Conservation (phyloP, 2,888 invertebrate species). For the Coenonympha glycerion region DNA sequence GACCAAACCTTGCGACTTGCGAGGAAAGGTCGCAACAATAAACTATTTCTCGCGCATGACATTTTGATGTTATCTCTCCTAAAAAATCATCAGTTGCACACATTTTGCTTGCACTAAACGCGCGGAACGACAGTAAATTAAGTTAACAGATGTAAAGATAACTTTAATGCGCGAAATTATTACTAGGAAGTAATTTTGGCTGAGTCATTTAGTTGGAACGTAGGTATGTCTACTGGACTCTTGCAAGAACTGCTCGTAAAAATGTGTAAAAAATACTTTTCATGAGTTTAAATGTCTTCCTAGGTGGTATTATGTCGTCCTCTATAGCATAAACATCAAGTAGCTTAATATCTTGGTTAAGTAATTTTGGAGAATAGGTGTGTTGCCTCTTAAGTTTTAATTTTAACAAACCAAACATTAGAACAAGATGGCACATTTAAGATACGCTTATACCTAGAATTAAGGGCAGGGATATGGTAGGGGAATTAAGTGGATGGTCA, state of each 20-base stretch:
- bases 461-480: too few relatives aligned
- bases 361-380: slow-evolving; percentile 9
- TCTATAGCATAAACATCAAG: slow-evolving; percentile 2
- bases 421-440: too few relatives aligned
- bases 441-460: too few relatives aligned
- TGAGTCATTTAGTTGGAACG: slow-evolving; percentile 20
- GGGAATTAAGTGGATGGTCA: too few relatives aligned
- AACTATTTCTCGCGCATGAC: slow-evolving; percentile 13
- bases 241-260: slow-evolving; percentile 19
- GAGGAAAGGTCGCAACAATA: slow-evolving; percentile 17
- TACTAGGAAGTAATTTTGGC: slow-evolving; percentile 28
- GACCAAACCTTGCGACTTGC: slow-evolving; percentile 11
- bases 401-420: too few relatives aligned
- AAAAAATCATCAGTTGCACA: slow-evolving; percentile 21
- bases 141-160: slow-evolving; percentile 25
- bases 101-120: slow-evolving; percentile 20
- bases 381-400: too few relatives aligned
- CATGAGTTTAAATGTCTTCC: slow-evolving; percentile 25
- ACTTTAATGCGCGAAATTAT: slow-evolving; percentile 24
- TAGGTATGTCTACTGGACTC: slow-evolving; percentile 15
- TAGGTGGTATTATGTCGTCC: slow-evolving; percentile 17
- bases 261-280: slow-evolving; percentile 10
- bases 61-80: slow-evolving; percentile 21
- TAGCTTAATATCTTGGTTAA: neutral
- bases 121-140: slow-evolving; percentile 22